These are phyloP conservation scores for Tineola bisselliella DNA, from an alignment of 2,888 invertebrate species.

Conservation along the genomic window DNA sequence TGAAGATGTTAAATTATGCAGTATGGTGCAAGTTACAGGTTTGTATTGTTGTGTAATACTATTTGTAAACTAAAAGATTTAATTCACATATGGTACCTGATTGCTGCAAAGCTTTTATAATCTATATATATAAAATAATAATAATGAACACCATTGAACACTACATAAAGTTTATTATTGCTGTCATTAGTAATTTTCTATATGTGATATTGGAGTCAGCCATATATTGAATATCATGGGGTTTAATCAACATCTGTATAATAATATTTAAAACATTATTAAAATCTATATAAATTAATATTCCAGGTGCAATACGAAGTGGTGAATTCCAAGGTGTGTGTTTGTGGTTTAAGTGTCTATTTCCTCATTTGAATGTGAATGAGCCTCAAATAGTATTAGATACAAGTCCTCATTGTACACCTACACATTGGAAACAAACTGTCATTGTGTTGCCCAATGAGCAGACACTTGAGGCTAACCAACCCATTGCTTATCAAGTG, in stretches of 20 bases:
- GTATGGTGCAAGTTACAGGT: constrained; percentile 70
- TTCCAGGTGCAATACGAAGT: constrained; percentile 58
- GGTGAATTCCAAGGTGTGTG: constrained; percentile 79
- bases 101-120: too few relatives aligned
- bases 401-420: constrained; percentile 76
- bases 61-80: too few relatives aligned
- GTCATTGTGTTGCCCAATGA: constrained; percentile 80
- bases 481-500: constrained; percentile 77
- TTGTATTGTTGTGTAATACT: constrained; percentile 14
- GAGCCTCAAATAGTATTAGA: constrained; percentile 73
- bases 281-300: neutral
- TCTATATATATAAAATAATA: too few relatives aligned
- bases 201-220: too few relatives aligned
- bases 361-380: constrained; percentile 62
- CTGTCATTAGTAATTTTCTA: too few relatives aligned
- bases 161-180: too few relatives aligned
- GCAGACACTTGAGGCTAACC: constrained; percentile 62
- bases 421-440: constrained; percentile 96
- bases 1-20: constrained; percentile 70
- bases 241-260: too few relatives aligned
- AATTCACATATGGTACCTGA: too few relatives aligned
- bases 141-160: too few relatives aligned
- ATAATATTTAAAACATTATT: too few relatives aligned
- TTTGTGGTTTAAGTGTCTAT: constrained; percentile 83
- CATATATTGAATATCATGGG: too few relatives aligned